A percentile compares a stretch with the other conserved stretches of the same genome.
These are phyloP conservation scores for Eubucco bourcierii DNA, from an alignment of 2,113 vertebrate species.

Conservation along the genomic window DNA sequence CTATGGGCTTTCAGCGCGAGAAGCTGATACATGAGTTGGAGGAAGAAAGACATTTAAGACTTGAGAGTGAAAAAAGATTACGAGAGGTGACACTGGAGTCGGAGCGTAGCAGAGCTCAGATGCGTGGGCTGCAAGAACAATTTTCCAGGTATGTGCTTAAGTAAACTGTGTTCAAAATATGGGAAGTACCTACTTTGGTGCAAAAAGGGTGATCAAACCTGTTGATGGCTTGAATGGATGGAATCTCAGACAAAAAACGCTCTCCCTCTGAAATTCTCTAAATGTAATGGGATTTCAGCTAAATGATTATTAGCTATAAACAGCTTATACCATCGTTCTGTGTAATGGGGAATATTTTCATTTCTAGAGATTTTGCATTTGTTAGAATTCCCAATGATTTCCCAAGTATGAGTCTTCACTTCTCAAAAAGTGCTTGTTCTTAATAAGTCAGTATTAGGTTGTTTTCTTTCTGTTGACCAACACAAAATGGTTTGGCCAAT, in stretches of 20 bases:
- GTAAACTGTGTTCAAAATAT: neutral
- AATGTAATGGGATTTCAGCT: neutral
- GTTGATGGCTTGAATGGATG: neutral
- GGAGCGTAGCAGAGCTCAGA: conserved; percentile 83
- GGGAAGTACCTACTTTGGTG: neutral
- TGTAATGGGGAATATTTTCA: neutral
- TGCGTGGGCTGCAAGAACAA: conserved; percentile 86
- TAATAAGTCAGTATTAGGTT: neutral
- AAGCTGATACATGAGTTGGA: conserved; percentile 93
- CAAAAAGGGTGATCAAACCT: neutral
- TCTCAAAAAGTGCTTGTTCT: neutral
- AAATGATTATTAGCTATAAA: neutral
- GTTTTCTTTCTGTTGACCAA: neutral
- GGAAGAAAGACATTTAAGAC: conserved; percentile 88
- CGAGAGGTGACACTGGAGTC: conserved; percentile 88
- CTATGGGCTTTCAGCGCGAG: conserved; percentile 80
- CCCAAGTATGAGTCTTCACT: neutral
- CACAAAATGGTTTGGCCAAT: neutral
- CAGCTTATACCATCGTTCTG: neutral
- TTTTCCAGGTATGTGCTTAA: conserved; percentile 83
- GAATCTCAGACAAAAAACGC: neutral
- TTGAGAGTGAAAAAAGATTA: conserved; percentile 87
- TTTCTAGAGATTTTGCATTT: neutral
- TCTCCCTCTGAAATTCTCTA: neutral
- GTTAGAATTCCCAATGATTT: neutral